Evolutionary conservation across 2,797 vertebrate genomes (phyloP).

Genomic region (Crypturellus tataupa): DNA sequence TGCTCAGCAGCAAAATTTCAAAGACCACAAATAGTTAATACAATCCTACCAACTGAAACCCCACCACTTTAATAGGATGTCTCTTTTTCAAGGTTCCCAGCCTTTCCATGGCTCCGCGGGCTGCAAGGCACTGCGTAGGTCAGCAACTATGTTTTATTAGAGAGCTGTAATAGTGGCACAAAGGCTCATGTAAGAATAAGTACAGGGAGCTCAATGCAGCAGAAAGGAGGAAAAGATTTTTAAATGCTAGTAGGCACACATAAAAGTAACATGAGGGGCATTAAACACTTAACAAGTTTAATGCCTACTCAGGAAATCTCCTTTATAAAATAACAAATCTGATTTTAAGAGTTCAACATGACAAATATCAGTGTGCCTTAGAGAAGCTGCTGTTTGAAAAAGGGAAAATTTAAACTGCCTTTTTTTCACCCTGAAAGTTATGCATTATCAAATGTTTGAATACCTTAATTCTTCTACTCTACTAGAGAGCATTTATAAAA

Average conservation of each 20-base stretch:
- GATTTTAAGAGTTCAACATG: slow-evolving; percentile 5
- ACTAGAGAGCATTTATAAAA: background rate
- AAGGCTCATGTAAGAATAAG: background rate
- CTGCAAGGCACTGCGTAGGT: background rate
- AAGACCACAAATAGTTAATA: background rate
- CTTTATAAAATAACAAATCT: slow-evolving; percentile 41
- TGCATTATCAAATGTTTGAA: background rate
- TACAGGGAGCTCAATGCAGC: slow-evolving; percentile 8
- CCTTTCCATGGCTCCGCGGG: background rate
- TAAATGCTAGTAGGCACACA: background rate
- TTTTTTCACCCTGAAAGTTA: background rate
- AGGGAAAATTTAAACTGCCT: slow-evolving; percentile 6
- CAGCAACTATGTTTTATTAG: background rate
- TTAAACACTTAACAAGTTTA: background rate
- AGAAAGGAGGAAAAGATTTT: background rate
- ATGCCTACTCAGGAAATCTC: slow-evolving; percentile 28
- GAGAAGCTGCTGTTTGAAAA: slow-evolving; percentile 6
- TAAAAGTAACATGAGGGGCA: slow-evolving; percentile 31
- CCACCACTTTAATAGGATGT: background rate
- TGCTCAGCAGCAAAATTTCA: background rate
- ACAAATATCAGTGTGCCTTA: slow-evolving; percentile 32
- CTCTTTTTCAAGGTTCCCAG: background rate
- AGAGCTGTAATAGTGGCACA: slow-evolving; percentile 16
- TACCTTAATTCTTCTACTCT: background rate
- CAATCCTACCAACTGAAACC: background rate